These are phyloP conservation scores for Prionace glauca DNA, from an alignment of 2,797 vertebrate species.

Conservation along the genomic window DNA sequence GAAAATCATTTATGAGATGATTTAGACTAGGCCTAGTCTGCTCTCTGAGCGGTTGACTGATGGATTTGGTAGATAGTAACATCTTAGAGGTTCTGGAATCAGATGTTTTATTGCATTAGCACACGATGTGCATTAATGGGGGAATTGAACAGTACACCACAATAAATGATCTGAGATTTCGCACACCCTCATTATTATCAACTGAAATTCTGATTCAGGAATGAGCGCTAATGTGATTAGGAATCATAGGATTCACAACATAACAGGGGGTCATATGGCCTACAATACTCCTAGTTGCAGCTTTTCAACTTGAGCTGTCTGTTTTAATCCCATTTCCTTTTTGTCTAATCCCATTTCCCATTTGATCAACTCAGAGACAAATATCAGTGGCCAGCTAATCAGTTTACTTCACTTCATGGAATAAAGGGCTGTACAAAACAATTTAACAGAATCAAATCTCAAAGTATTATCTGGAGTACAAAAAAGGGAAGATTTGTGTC, in stretches of 20 bases:
- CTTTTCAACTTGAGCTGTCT: constrained; percentile 25
- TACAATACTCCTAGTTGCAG: not conserved
- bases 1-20: not conserved
- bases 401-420: not conserved
- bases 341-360: constrained; percentile 20
- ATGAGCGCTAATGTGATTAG: not conserved
- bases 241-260: not conserved
- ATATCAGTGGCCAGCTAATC: constrained; percentile 22
- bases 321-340: constrained; percentile 1
- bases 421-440: not conserved
- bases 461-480: not conserved
- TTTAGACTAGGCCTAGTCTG: not conserved
- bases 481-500: not conserved
- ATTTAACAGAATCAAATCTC: constrained; percentile 15
- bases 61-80: not conserved
- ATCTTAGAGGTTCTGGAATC: not conserved
- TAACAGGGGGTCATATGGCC: not conserved
- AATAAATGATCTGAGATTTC: not conserved
- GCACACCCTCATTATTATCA: too few species aligned
- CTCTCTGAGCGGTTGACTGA: not conserved
- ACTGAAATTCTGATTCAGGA: not conserved
- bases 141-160: not conserved
- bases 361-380: not conserved
- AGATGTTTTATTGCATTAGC: not conserved
- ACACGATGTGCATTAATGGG: too few species aligned